Evolutionary conservation across 2,113 vertebrate genomes (phyloP).

Genomic region (Platysternon megacephalum): DNA sequence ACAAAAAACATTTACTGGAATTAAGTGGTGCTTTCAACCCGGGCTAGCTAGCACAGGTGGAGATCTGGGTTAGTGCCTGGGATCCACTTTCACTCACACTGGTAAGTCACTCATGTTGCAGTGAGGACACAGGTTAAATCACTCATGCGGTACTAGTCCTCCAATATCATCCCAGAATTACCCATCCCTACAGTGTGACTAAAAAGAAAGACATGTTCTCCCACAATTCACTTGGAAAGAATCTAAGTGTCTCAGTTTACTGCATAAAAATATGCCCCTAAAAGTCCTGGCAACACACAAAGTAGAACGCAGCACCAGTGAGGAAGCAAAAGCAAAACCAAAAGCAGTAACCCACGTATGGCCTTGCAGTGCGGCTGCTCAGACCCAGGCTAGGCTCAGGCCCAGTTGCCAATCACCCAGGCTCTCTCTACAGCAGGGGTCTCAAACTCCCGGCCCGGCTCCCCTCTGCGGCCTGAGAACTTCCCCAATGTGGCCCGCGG

Average conservation of each 20-base stretch:
- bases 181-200: background rate
- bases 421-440: no score
- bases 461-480: no score
- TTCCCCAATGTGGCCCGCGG: no score
- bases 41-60: background rate
- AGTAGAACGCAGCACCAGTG: background rate
- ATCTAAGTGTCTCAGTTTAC: background rate
- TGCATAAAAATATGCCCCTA: background rate
- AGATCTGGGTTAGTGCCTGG: background rate
- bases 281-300: background rate
- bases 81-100: background rate
- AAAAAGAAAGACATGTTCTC: background rate
- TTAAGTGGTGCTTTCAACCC: background rate
- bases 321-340: background rate
- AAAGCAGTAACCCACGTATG: background rate
- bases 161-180: background rate
- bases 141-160: no score
- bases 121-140: background rate
- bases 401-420: background rate
- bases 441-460: no score
- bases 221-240: background rate
- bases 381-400: background rate
- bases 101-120: background rate
- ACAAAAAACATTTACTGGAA: background rate
- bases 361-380: background rate